Evolutionary conservation across 1,140 invertebrate species (phyloP).

Genomic region (Formica exsecta): DNA sequence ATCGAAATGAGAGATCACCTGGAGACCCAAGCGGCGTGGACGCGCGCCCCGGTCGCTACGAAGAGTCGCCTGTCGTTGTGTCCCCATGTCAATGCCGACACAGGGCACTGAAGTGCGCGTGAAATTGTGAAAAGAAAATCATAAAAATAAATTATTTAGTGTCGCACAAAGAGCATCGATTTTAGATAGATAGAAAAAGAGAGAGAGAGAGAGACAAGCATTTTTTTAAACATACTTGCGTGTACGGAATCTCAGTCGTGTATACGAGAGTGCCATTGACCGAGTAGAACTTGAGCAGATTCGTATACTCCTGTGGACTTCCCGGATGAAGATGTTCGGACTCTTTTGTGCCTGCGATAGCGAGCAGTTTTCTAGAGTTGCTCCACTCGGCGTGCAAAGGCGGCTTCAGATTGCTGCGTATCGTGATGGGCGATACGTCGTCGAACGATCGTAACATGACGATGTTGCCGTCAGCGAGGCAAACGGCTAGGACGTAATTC

Average conservation of each 20-base stretch:
- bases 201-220: background rate
- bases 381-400: conserved; percentile 97
- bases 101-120: conserved; percentile 89
- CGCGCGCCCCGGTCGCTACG: conserved; percentile 95
- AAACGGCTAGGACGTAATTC: conserved; percentile 94
- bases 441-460: conserved; percentile 96
- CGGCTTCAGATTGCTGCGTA: conserved; percentile 93
- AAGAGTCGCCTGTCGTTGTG: conserved; percentile 98
- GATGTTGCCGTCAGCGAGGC: conserved; percentile 95
- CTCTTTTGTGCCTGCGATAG: conserved; percentile 93
- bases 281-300: conserved; percentile 93
- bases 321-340: conserved; percentile 78
- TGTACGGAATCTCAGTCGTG: conserved; percentile 91
- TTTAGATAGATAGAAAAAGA: too few relatives aligned
- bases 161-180: background rate
- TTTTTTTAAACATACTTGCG: conserved; percentile 87
- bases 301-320: conserved; percentile 88
- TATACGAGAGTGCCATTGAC: conserved; percentile 91
- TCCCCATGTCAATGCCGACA: conserved; percentile 98
- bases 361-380: conserved; percentile 96
- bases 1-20: conserved; percentile 83
- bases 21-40: conserved; percentile 97
- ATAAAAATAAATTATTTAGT: conserved; percentile 37
- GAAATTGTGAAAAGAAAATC: conserved; percentile 50
- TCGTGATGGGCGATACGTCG: conserved; percentile 94